Evolutionary conservation across 2,888 invertebrate species (phyloP).

Genomic region (Lasioglossum leucozonium): DNA sequence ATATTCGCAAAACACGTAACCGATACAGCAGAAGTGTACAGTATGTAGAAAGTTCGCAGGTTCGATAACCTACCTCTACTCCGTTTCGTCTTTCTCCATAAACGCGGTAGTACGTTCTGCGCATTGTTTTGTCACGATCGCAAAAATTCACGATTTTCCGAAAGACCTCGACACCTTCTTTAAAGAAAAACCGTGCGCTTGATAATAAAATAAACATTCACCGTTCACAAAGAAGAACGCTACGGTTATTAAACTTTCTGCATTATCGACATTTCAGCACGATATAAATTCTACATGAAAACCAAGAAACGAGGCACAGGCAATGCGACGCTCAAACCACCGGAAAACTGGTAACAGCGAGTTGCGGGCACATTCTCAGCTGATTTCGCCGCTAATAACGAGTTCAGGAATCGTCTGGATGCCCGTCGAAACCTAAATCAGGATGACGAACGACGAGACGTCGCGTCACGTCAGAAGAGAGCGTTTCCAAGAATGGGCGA

Average conservation of each 20-base stretch:
- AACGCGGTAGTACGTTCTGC: neutral
- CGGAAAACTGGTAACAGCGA: neutral
- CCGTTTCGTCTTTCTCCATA: neutral
- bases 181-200: no score
- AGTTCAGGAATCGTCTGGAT: conserved; percentile 8
- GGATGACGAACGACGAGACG: conserved; percentile 32
- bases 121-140: no score
- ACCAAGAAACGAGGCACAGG: neutral
- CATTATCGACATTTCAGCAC: neutral
- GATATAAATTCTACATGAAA: neutral
- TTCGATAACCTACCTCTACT: neutral
- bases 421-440: conserved; percentile 42
- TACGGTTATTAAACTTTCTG: neutral
- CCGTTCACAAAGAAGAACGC: neutral
- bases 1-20: neutral
- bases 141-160: no score
- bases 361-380: neutral
- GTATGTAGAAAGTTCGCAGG: neutral
- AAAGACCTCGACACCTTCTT: no score
- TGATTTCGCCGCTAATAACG: neutral
- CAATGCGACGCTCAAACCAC: neutral
- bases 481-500: neutral
- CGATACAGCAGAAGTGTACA: neutral
- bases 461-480: neutral
- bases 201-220: neutral